These are phyloP conservation scores for Sebastes matsubarae DNA, from an alignment of 2,797 vertebrate species.

Conservation along the genomic window DNA sequence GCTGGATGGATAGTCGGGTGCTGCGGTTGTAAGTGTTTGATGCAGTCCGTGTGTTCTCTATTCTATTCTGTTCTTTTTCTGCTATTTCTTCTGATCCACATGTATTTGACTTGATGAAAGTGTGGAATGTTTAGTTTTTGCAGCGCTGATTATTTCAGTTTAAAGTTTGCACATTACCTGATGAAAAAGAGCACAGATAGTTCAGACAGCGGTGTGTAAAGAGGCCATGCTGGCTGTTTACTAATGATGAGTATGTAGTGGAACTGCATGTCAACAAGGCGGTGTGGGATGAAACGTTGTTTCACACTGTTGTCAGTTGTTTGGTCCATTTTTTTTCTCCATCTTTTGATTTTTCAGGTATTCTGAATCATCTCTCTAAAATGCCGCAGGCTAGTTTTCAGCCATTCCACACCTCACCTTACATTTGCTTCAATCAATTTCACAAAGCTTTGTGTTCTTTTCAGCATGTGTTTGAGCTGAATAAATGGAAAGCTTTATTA, in stretches of 20 bases:
- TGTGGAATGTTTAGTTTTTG: not conserved
- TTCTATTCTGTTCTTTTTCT: not conserved
- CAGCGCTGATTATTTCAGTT: not conserved
- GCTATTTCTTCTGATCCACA: not conserved
- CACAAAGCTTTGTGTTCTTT: constrained; percentile 16
- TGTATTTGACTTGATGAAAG: not conserved
- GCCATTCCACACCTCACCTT: constrained; percentile 14
- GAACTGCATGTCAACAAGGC: not conserved
- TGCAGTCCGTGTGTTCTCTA: not conserved
- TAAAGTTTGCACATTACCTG: not conserved
- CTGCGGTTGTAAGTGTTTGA: not conserved
- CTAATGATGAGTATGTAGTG: not conserved
- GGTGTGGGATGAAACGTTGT: not conserved
- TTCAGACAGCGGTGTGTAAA: not conserved
- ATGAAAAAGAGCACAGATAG: not conserved
- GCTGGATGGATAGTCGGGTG: not conserved
- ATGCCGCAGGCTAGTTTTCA: constrained; percentile 37
- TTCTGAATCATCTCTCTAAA: constrained; percentile 35
- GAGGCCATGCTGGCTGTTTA: not conserved
- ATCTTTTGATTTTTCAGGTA: constrained; percentile 5
- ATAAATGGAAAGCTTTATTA: constrained; percentile 15
- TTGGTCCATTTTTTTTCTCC: not conserved
- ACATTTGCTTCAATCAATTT: constrained; percentile 29
- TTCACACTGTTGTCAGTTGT: not conserved
- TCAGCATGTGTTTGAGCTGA: not conserved